These are phyloP conservation scores for Girardinichthys multiradiatus DNA, from an alignment of 2,113 vertebrate species.

Conservation along the genomic window DNA sequence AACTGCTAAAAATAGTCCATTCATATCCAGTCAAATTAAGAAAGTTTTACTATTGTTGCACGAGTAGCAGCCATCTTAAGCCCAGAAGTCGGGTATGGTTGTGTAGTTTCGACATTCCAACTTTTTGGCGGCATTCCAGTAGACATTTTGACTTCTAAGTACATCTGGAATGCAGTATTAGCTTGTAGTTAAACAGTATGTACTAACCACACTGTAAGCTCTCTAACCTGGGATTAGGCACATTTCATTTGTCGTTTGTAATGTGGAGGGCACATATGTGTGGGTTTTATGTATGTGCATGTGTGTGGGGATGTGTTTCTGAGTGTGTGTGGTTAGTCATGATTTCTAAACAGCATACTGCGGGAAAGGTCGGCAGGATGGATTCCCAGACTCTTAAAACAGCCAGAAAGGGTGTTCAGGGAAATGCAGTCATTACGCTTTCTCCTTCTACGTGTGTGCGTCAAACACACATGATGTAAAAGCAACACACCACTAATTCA, in stretches of 20 bases:
- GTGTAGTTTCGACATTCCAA: too few relatives aligned
- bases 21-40: too few relatives aligned
- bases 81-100: too few relatives aligned
- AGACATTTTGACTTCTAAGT: too few relatives aligned
- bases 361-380: constrained; percentile 53
- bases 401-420: constrained; percentile 28
- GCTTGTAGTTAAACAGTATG: constrained; percentile 8
- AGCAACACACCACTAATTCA: constrained; percentile 38
- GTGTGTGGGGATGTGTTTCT: too few relatives aligned
- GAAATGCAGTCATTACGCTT: constrained; percentile 1
- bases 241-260: constrained; percentile 8
- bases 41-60: too few relatives aligned
- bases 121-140: too few relatives aligned
- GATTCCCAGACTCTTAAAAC: constrained; percentile 68
- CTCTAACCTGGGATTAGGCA: constrained; percentile 17
- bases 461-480: not conserved
- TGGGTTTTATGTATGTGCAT: not conserved
- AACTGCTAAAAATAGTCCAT: too few relatives aligned
- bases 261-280: constrained; percentile 13
- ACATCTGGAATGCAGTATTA: too few relatives aligned
- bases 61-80: too few relatives aligned
- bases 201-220: constrained; percentile 2
- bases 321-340: not conserved
- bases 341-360: constrained; percentile 19
- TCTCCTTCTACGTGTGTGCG: constrained; percentile 4